Percentiles rank a stretch among this genome's conserved stretches.
Evolutionary conservation across 2,113 vertebrate species (phyloP).

Genomic region (Trogon surrucura): DNA sequence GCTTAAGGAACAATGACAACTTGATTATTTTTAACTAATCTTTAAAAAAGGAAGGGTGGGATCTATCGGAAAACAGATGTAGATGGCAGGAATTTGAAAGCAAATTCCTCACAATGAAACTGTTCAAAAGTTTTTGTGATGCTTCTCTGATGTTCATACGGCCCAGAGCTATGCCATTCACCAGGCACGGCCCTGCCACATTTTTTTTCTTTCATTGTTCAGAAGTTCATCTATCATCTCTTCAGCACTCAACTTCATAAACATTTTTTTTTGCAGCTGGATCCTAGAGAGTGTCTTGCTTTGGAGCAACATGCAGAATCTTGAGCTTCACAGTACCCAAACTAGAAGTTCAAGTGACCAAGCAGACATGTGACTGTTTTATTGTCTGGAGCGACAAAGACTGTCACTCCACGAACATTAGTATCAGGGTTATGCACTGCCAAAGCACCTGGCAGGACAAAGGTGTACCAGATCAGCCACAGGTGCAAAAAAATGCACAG

Average conservation of each 20-base stretch:
- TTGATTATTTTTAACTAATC: slow-evolving; percentile 18
- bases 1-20: slow-evolving; percentile 1
- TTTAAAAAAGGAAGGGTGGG: background rate
- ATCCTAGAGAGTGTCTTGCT: background rate
- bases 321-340: background rate
- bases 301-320: background rate
- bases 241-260: background rate
- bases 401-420: background rate
- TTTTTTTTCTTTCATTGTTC: slow-evolving; percentile 28
- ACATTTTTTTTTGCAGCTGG: background rate
- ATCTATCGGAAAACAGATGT: slow-evolving; percentile 18
- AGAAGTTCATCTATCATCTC: slow-evolving; percentile 2
- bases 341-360: background rate
- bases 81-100: slow-evolving; percentile 35
- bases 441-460: background rate
- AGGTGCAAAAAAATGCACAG: background rate
- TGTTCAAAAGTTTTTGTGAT: background rate
- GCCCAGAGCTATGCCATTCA: background rate
- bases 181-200: background rate
- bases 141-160: slow-evolving; percentile 11
- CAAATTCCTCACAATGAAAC: slow-evolving; percentile 12
- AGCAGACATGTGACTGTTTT: background rate
- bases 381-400: background rate
- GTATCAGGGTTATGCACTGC: background rate
- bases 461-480: fast-evolving